Base-by-base conservation (phyloP, 2,888 invertebrate species). In the Steinernema hermaphroditum region DNA sequence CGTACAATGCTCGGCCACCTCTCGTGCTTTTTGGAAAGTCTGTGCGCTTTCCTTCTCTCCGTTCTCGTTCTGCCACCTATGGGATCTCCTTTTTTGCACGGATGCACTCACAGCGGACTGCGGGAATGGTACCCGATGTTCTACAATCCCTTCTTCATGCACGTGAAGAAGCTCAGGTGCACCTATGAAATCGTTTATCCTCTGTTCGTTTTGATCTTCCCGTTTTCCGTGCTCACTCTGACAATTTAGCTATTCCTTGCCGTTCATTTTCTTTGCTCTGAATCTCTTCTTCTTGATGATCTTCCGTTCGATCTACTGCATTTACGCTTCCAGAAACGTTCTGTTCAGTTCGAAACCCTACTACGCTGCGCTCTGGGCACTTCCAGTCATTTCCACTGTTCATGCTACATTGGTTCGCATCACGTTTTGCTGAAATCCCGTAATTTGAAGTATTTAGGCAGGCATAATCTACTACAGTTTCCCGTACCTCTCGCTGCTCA, bases 111-210 rank as follows among this genome's bases (percentile, higher is more conserved):
- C 57, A 62, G 76, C 9, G 70, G 72, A 41, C 89, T 97, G 27
- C 92, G 94, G 0, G 97, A 98, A 88, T 98, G 96, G 96, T 98
- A 98, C 87, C 95, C 96, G 0, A 88, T 96, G 80, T 90, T 97
- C 76, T 91, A 94, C 85, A 98, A 98, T 89, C 97, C 97, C 6
- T 92, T 91, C 79, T 94, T 95, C 0, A 93, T 94, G 88, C 96
- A 94, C 88, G 92, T 92, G 74, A 91, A 91, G 76, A 92, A 92
- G 22, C 88, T 96, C 71, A 92, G 94, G 88, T 98, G 97, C 88
- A 95, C 96, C 0, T 95, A 97, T 86, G 97, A 98, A 89, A 94
- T 96, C 73, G 96, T 96, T 0, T 97, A 94, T 89, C 97, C 97
- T 57, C 89, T 97, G 94, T 96, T 69, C 80, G 81, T 78, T 19